These are phyloP conservation scores for Nannoperca obscura DNA, from an alignment of 2,797 vertebrate species.

Conservation along the genomic window DNA sequence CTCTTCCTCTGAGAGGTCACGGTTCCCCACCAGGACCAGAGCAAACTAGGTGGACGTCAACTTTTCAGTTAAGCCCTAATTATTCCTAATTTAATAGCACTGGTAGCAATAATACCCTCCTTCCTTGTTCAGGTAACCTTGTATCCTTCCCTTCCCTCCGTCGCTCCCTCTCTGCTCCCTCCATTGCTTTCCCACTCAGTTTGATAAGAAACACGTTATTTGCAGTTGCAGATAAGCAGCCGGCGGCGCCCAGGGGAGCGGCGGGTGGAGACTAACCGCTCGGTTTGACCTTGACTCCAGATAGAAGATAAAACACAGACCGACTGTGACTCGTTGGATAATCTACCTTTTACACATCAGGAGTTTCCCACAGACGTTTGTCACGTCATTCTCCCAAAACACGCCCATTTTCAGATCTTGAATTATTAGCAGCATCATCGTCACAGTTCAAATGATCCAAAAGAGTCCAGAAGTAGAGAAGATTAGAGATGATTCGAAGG, in stretches of 20 bases:
- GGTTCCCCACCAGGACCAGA: too few species aligned
- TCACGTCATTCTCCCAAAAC: not conserved
- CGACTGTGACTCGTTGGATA: not conserved
- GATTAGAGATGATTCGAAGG: too few species aligned
- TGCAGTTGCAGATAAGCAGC: conserved; percentile 41
- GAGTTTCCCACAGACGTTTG: too few species aligned
- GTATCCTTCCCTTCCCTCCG: not conserved
- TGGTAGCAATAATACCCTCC: not conserved
- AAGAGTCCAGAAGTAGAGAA: too few species aligned
- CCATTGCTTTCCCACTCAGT: not conserved
- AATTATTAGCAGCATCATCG: not conserved
- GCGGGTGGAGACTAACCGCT: conserved; percentile 6
- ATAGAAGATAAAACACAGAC: conserved; percentile 28
- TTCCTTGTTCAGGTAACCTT: not conserved
- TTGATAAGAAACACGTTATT: conserved; percentile 52
- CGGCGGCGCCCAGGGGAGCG: conserved; percentile 26
- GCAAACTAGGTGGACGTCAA: too few species aligned
- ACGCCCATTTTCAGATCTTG: too few species aligned
- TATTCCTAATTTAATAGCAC: too few species aligned
- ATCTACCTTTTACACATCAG: conserved; percentile 40
- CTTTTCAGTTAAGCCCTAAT: too few species aligned
- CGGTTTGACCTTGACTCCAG: conserved; percentile 34
- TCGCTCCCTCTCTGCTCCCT: not conserved
- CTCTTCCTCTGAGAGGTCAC: too few species aligned
- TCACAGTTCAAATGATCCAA: not conserved